Evolutionary conservation across 2,797 vertebrate species (phyloP).

Genomic region (Leptoclinus maculatus): DNA sequence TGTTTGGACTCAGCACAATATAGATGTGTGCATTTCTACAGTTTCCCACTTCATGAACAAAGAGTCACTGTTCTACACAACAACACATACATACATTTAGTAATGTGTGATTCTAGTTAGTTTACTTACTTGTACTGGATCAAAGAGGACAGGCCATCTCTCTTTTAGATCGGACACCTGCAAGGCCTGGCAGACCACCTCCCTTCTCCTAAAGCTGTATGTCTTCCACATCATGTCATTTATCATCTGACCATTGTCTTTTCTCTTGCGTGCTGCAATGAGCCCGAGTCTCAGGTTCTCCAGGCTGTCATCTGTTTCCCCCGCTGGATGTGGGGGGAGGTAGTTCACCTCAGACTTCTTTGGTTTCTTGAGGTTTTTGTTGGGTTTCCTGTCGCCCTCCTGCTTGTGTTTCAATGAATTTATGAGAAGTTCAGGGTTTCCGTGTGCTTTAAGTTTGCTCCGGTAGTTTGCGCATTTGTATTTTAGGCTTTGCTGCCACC

Average conservation of each 20-base stretch:
- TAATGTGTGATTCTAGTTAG: no score
- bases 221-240: constrained; percentile 37
- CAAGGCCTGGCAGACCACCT: constrained; percentile 29
- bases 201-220: constrained; percentile 30
- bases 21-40: background rate
- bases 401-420: constrained; percentile 30
- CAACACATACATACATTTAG: no score
- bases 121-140: constrained; percentile 24
- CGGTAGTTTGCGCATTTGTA: constrained; percentile 31
- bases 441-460: constrained; percentile 13
- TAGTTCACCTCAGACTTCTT: constrained; percentile 24
- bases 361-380: constrained; percentile 38
- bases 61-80: background rate
- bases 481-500: constrained; percentile 25
- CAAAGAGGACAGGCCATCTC: constrained; percentile 46
- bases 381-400: background rate
- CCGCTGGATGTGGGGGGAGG: constrained; percentile 21
- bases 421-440: constrained; percentile 24
- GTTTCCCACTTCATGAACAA: background rate
- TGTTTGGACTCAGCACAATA: background rate
- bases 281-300: constrained; percentile 16
- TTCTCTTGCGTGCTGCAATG: constrained; percentile 1
- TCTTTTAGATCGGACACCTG: constrained; percentile 4
- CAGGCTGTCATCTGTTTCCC: constrained; percentile 14
- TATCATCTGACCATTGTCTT: background rate